phyloP scores from a whole-genome alignment of 2,888 invertebrate genomes.

The Nemoura dubitans region DNA sequence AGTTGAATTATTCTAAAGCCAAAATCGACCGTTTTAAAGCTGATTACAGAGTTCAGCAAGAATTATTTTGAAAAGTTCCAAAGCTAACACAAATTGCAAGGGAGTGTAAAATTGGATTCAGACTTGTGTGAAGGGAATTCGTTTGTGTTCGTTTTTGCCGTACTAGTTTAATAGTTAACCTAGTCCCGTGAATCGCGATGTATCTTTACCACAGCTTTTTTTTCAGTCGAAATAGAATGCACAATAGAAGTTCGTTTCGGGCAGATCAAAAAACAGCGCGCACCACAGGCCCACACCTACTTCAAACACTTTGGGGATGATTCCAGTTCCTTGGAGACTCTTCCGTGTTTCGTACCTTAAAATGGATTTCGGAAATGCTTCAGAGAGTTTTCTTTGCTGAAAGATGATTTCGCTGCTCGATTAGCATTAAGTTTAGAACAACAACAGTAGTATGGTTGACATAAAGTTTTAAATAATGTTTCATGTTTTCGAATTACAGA shows the following conservation, averaged over 20 bases:
- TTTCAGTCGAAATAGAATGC: neutral
- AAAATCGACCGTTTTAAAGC: neutral
- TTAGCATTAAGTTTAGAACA: no score
- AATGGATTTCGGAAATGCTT: no score
- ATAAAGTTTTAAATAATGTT: no score
- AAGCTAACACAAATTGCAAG: conserved; percentile 7
- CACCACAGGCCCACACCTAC: neutral
- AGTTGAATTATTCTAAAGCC: neutral
- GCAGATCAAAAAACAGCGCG: neutral
- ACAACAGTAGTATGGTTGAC: no score
- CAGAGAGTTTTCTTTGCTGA: no score
- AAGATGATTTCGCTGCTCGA: no score
- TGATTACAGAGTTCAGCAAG: neutral
- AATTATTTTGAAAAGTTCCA: neutral
- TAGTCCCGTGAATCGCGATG: neutral
- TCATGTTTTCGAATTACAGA: no score
- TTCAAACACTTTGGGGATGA: no score
- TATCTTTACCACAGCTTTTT: neutral
- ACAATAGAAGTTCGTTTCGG: neutral
- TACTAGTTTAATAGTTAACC: neutral
- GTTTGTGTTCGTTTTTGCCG: neutral
- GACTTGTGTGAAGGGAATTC: neutral
- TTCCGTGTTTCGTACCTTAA: no score
- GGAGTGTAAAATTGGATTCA: conserved; percentile 12
- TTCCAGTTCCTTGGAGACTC: no score